Evolutionary conservation across 2,888 invertebrate species (phyloP).

Genomic region (Dioctria rufipes): DNA sequence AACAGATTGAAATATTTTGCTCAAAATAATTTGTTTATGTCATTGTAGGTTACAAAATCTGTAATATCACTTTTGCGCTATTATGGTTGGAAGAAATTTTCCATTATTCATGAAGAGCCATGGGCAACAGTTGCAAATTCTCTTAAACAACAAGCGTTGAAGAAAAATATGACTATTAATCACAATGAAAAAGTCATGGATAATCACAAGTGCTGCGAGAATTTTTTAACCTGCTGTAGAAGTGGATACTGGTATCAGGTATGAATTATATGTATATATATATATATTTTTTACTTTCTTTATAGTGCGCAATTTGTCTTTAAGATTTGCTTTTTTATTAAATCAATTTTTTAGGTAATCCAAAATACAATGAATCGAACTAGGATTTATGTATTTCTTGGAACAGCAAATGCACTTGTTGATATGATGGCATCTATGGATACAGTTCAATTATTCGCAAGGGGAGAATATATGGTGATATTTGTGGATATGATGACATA

Average conservation of each 20-base stretch:
- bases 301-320: background rate
- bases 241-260: slow-evolving; percentile 87
- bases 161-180: slow-evolving; percentile 88
- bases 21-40: background rate
- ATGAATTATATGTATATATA: slow-evolving; percentile 64
- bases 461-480: slow-evolving; percentile 96
- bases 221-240: slow-evolving; percentile 82
- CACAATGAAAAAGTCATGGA: slow-evolving; percentile 82
- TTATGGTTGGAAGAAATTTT: slow-evolving; percentile 95
- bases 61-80: slow-evolving; percentile 91
- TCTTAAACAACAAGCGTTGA: slow-evolving; percentile 82
- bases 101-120: slow-evolving; percentile 86
- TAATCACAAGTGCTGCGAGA: slow-evolving; percentile 83
- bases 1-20: slow-evolving; percentile 49
- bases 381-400: slow-evolving; percentile 95
- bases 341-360: slow-evolving; percentile 65
- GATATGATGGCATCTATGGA: slow-evolving; percentile 96
- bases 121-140: slow-evolving; percentile 89
- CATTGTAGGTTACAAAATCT: slow-evolving; percentile 89
- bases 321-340: background rate
- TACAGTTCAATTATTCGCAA: slow-evolving; percentile 86
- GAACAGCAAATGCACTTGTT: slow-evolving; percentile 86
- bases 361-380: slow-evolving; percentile 90
- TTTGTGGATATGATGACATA: slow-evolving; percentile 95
- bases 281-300: too few relatives aligned